phyloP scores from a whole-genome alignment of 2,797 vertebrate species.

The Takifugu rubripes region DNA sequence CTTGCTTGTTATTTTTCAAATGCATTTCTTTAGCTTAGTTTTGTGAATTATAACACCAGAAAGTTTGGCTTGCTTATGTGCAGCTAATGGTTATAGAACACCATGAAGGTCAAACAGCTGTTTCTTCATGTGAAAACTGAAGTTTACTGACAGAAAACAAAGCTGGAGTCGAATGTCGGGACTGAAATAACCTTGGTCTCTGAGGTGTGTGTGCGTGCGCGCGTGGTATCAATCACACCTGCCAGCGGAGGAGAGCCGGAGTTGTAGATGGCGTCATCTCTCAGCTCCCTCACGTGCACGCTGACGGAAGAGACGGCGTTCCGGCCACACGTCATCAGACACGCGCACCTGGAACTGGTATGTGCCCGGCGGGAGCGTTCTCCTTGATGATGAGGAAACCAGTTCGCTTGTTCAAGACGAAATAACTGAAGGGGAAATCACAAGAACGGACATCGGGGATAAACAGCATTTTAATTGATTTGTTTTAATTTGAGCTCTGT shows the following conservation, averaged over 20 bases:
- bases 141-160: too few relatives aligned
- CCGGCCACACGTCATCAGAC: slow-evolving; percentile 88
- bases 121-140: too few relatives aligned
- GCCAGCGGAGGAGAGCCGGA: slow-evolving; percentile 82
- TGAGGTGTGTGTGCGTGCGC: neutral
- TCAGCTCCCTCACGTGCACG: slow-evolving; percentile 81
- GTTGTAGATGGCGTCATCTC: slow-evolving; percentile 82
- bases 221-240: slow-evolving; percentile 65
- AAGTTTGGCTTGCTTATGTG: too few relatives aligned
- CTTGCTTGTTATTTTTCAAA: neutral
- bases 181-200: too few relatives aligned
- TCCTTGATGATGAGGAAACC: slow-evolving; percentile 87
- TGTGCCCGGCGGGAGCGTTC: slow-evolving; percentile 75
- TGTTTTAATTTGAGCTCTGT: neutral
- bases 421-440: slow-evolving; percentile 72
- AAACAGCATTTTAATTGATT: neutral
- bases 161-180: too few relatives aligned
- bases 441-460: slow-evolving; percentile 2
- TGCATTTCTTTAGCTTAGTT: neutral
- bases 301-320: slow-evolving; percentile 81
- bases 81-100: too few relatives aligned
- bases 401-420: slow-evolving; percentile 84
- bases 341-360: slow-evolving; percentile 85
- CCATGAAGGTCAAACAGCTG: too few relatives aligned
- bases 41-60: too few relatives aligned